A percentile compares a stretch with the other conserved stretches of the same genome.
These are phyloP conservation scores for Sarcophaga caerulescens DNA, from an alignment of 2,888 invertebrate genomes.

Conservation along the genomic window DNA sequence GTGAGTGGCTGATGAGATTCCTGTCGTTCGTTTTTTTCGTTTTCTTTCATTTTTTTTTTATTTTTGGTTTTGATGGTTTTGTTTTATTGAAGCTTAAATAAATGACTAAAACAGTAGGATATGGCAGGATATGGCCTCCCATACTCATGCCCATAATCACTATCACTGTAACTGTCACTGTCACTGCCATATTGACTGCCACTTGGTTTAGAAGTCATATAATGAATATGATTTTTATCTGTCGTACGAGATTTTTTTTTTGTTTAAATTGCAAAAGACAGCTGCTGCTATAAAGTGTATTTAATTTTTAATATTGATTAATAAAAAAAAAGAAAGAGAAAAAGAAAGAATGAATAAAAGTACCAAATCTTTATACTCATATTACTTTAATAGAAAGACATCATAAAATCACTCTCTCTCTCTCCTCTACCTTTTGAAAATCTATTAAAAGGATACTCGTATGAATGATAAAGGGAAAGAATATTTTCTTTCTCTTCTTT, in stretches of 20 bases:
- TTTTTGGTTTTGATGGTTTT: neutral
- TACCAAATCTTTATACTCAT: neutral
- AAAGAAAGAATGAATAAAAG: neutral
- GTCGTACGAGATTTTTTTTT: neutral
- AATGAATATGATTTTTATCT: slow-evolving; percentile 33
- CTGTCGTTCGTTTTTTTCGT: too few species aligned
- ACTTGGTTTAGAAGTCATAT: neutral
- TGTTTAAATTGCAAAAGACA: neutral
- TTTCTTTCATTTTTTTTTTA: neutral
- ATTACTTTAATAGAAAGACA: neutral
- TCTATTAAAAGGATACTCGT: too few species aligned
- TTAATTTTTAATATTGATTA: slow-evolving; percentile 43
- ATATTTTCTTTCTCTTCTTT: too few species aligned
- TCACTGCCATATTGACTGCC: too few species aligned
- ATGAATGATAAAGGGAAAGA: too few species aligned
- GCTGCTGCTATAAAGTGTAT: neutral
- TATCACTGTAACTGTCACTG: too few species aligned
- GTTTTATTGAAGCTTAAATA: neutral
- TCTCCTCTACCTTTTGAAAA: too few species aligned
- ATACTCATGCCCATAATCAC: neutral
- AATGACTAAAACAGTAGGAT: slow-evolving; percentile 22
- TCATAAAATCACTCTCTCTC: too few species aligned
- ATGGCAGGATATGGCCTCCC: neutral
- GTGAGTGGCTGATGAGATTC: slow-evolving; percentile 17
- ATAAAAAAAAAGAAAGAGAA: neutral